Evolutionary conservation across 2,113 vertebrate species (phyloP).

Genomic region (Erythrolamprus reginae): DNA sequence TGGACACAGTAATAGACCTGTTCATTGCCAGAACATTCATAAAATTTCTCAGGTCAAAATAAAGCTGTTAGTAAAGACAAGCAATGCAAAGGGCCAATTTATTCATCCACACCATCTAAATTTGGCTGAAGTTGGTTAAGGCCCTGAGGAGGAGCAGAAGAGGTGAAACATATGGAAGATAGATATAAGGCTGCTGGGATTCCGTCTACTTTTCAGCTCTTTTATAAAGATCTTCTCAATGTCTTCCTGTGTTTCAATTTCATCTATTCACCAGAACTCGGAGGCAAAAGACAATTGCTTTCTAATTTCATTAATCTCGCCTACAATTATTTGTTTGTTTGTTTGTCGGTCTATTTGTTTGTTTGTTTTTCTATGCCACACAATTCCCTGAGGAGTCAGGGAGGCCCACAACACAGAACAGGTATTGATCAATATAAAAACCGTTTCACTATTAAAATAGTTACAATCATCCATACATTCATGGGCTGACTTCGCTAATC

Average conservation of each 20-base stretch:
- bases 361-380: no score
- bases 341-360: no score
- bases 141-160: not conserved
- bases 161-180: not conserved
- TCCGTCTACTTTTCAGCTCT: not conserved
- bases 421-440: no score
- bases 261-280: not conserved
- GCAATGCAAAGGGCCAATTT: not conserved
- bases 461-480: no score
- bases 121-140: not conserved
- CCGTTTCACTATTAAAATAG: no score
- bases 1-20: not conserved
- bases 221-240: not conserved
- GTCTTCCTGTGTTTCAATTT: not conserved
- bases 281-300: not conserved
- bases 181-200: not conserved
- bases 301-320: not conserved
- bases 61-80: not conserved
- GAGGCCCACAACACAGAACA: no score
- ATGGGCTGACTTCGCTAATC: no score
- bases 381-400: no score
- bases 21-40: not conserved
- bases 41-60: not conserved
- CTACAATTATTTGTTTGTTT: no score
- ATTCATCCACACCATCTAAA: not conserved